Evolutionary conservation across 2,888 invertebrate species (phyloP).

Genomic region (Gastracanthus pulcherrimus): DNA sequence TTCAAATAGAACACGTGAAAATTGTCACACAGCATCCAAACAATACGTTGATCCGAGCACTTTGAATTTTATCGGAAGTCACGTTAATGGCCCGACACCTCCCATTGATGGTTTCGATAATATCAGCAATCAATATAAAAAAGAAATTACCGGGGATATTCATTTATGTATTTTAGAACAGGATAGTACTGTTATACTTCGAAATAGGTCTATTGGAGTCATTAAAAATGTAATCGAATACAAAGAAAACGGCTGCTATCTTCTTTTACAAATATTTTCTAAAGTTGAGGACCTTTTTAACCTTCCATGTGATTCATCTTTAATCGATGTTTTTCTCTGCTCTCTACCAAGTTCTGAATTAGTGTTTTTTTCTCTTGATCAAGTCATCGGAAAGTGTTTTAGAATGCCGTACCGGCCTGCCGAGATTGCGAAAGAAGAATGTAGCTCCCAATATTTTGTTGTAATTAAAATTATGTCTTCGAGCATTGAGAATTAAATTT

Average conservation of each 20-base stretch:
- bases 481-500: neutral
- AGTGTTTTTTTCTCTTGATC: neutral
- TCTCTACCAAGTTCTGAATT: neutral
- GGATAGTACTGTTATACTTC: conserved; percentile 1
- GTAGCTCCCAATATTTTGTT: too few relatives aligned
- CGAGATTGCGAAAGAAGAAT: neutral
- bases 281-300: conserved; percentile 1
- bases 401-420: neutral
- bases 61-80: neutral
- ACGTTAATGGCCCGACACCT: neutral
- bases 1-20: neutral
- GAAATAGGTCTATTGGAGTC: neutral
- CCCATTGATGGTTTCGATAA: neutral
- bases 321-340: neutral
- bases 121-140: neutral
- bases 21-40: neutral
- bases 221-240: conserved; percentile 7
- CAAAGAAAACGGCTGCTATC: neutral
- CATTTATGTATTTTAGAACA: neutral
- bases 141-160: neutral
- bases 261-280: neutral
- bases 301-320: neutral
- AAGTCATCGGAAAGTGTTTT: neutral
- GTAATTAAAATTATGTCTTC: neutral
- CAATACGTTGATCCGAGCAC: neutral